phyloP scores from a whole-genome alignment of 2,113 vertebrate species.

The Pelecanus crispus region DNA sequence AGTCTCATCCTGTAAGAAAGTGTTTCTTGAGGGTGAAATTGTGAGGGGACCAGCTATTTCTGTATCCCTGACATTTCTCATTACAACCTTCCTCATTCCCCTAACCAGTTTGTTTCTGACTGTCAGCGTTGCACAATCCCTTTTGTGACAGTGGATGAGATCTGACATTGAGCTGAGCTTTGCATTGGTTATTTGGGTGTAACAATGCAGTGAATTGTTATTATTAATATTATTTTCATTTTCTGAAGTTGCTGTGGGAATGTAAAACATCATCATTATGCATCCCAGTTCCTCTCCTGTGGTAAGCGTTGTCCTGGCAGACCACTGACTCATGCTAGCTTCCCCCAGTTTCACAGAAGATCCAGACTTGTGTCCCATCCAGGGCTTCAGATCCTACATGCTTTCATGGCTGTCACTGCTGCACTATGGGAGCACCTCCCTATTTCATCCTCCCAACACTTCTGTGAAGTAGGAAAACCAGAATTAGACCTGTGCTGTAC shows the following conservation, averaged over 20 bases:
- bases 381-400: background rate
- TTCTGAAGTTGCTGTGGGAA: background rate
- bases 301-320: background rate
- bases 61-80: conserved; percentile 27
- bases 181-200: background rate
- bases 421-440: background rate
- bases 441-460: background rate
- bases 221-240: background rate
- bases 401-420: background rate
- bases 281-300: background rate
- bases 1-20: background rate
- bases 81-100: background rate
- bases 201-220: background rate
- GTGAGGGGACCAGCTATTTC: conserved; percentile 16
- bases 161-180: conserved; percentile 18
- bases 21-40: background rate
- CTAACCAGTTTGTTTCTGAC: conserved; percentile 12
- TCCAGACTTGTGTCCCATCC: background rate
- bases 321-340: background rate
- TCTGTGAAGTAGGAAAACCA: background rate
- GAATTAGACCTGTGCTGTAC: background rate
- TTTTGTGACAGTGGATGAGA: background rate
- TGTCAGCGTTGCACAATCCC: background rate
- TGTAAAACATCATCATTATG: background rate
- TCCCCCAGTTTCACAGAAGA: background rate